These are phyloP conservation scores for Acrobasis repandana DNA, from an alignment of 2,888 invertebrate species.

Conservation along the genomic window DNA sequence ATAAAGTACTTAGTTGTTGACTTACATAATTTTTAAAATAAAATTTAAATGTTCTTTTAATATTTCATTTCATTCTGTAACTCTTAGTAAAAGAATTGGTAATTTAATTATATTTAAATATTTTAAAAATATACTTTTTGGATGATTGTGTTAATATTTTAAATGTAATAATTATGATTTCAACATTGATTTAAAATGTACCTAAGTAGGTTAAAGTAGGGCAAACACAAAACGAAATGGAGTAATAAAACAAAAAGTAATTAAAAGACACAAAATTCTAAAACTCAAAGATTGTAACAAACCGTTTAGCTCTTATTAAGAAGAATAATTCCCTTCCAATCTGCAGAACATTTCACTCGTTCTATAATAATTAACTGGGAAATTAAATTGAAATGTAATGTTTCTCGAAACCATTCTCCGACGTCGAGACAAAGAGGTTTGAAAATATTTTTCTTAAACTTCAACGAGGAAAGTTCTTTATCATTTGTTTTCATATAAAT, in stretches of 20 bases:
- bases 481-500: neutral
- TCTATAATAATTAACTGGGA: neutral
- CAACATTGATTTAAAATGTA: too few relatives aligned
- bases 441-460: neutral
- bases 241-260: too few relatives aligned
- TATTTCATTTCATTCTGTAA: too few relatives aligned
- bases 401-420: neutral
- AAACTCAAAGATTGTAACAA: neutral
- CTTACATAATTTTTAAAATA: too few relatives aligned
- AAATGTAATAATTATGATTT: too few relatives aligned
- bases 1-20: too few relatives aligned
- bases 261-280: neutral
- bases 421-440: neutral
- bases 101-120: too few relatives aligned
- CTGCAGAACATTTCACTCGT: constrained; percentile 1
- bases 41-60: too few relatives aligned
- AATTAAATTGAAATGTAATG: constrained; percentile 4
- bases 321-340: neutral
- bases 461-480: neutral
- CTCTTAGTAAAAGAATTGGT: too few relatives aligned
- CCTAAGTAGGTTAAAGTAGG: too few relatives aligned
- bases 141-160: too few relatives aligned
- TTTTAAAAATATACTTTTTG: too few relatives aligned
- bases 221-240: neutral
- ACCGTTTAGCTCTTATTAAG: neutral